Evolutionary conservation across 2,888 invertebrate species (phyloP).

Genomic region (Lasius fuliginosus): DNA sequence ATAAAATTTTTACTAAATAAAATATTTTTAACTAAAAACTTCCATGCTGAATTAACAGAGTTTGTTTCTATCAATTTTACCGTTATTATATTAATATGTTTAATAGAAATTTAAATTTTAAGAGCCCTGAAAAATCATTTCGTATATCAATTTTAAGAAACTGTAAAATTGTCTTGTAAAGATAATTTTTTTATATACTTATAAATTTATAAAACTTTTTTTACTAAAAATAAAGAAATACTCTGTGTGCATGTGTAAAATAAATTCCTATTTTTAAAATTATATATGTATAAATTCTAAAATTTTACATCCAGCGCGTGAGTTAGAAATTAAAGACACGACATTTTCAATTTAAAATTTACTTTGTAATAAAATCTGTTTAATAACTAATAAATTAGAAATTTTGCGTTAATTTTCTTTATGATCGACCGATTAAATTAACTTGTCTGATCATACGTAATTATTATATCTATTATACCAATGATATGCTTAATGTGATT

Average conservation of each 20-base stretch:
- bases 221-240: conserved; percentile 14
- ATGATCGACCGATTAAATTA: not conserved
- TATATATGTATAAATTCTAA: not conserved
- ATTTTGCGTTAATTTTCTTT: not conserved
- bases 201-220: not conserved
- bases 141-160: not conserved
- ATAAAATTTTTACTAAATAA: not conserved
- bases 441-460: not conserved
- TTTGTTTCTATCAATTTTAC: not conserved
- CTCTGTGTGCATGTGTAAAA: not conserved
- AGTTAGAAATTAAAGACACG: conserved; percentile 2
- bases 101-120: conserved; percentile 1
- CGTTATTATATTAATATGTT: not conserved
- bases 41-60: not conserved
- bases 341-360: not conserved
- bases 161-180: not conserved
- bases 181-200: not conserved
- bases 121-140: not conserved
- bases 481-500: not conserved
- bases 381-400: no score
- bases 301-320: not conserved
- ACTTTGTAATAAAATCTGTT: no score
- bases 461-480: not conserved
- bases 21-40: conserved; percentile 3
- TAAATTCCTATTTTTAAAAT: not conserved